Base-by-base conservation (phyloP, 2,888 invertebrate species). In the Mystacides longicornis region DNA sequence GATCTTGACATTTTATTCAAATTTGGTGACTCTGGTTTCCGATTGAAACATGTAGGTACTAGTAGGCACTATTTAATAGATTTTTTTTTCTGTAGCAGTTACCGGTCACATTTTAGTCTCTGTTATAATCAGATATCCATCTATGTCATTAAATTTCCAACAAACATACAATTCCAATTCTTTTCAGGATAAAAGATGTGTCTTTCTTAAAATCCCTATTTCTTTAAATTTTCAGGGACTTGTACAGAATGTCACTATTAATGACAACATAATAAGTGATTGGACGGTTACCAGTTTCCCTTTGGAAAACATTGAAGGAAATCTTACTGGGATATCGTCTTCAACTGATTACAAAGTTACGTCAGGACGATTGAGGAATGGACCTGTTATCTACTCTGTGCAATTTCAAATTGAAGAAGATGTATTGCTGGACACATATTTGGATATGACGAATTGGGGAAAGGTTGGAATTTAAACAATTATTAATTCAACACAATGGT, bases 371-470 rank as follows among this genome's bases (percentile, higher is more conserved):
- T 61, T 72, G 18, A 63, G 66, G 45, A 62, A 67, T 0, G 78
- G 79, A 1, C 87, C 87, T 0, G 68, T 74, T 7, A 63, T 87
- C 48, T 84, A 80, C 63, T 74, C 79, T 60, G 75, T 73, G 0
- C 65, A 67, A 14, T 72, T 85, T 48, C 65, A 63, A 11, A 56
- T 78, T 14, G 63, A 77, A 1, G 69, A 68, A 0, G 18, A 16
- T 5, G 11, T 63, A 70, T n/a, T 79, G 84, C 0, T 74, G 33
- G 93, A 93, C 66, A 92, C 91, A 0, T 93, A 83, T 66, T 66
- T 93, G 11, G 84, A 89, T 65, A 82, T 89, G 63, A 75, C 78
- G 45, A 82, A 81, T n/a, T 95, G 94, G 94, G 83, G 81, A 52
- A 93, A 93, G 74, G 85, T 77, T 5, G 5, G 11, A 27, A 27